Evolutionary conservation across 2,113 vertebrate species (phyloP), one percentile per base, ranked within the genome.

Genomic region (Thalassarche chlororhynchos): DNA sequence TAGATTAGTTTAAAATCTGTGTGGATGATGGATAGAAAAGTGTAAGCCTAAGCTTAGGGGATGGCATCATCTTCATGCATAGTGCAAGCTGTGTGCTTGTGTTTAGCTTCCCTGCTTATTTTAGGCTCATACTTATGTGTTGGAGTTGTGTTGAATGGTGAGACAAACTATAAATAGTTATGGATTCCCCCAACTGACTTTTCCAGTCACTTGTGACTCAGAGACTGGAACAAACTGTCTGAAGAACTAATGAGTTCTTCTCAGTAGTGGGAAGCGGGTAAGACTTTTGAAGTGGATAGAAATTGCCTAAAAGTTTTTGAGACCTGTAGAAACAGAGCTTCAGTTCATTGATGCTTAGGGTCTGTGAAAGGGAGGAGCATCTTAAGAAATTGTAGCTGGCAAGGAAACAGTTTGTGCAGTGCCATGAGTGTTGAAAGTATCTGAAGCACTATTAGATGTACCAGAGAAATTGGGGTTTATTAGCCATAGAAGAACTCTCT

Each of bases 1-100:
- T 83, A 44, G 40, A 91, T 85, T 94, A 90, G 54, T 90, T 94
- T 92, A 88, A 97, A 88, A 83, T 88, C 20, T 26, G 28, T 77
- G 58, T 66, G 38, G 42, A 70, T 90, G 49, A 87, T 65, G 47
- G 25, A 80, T 83, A 91, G 87, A 77, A 72, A 58, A 85, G 14
- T 46, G 17, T 85, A 90, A 83, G 55, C 13, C 38, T 69, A 47
- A 75, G 29, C 58, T 90, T 90, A 77, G 76, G 74, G 54, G 80
- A 74, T 61, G 49, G 44, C 49, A 29, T 69, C 55, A 20, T 95
- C 74, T 89, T 85, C 55, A 47, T 71, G 74, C 42, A 42, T 36
- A 83, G 66, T 62, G 34, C 36, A 62, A 78, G 36, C 49, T 57
- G 23, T 55, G 28, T 65, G 36, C 40, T 46, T 72, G 20, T 52